These are phyloP conservation scores for Exocentrus adspersus DNA, from an alignment of 2,888 invertebrate genomes.

Conservation along the genomic window DNA sequence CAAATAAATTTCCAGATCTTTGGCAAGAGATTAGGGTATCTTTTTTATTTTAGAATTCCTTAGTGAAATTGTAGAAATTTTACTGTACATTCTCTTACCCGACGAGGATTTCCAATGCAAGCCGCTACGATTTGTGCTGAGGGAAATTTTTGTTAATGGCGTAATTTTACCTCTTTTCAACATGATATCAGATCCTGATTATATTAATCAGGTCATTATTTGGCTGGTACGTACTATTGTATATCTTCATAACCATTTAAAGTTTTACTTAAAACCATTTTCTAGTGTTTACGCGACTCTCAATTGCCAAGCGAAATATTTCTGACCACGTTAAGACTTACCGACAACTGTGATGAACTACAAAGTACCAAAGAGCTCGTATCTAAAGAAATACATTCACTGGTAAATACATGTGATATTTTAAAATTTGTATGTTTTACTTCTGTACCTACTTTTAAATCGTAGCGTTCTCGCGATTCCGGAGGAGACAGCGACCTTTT, in stretches of 20 bases:
- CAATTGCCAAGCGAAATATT: constrained; percentile 84
- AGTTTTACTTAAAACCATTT: constrained; percentile 40
- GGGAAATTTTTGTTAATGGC: constrained; percentile 68
- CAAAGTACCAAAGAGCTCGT: constrained; percentile 82
- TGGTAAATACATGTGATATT: constrained; percentile 63
- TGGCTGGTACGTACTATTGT: constrained; percentile 77
- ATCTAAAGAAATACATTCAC: constrained; percentile 81
- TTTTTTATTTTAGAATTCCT: constrained; percentile 76
- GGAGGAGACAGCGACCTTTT: constrained; percentile 85
- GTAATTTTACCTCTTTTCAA: constrained; percentile 70
- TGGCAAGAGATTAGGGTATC: too few relatives aligned
- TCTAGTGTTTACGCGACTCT: constrained; percentile 82
- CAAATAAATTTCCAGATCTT: too few relatives aligned
- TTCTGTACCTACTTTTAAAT: too few relatives aligned
- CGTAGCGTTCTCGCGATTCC: constrained; percentile 81
- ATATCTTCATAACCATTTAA: background rate
- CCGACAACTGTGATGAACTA: constrained; percentile 84
- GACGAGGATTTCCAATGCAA: constrained; percentile 87
- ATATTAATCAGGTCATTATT: constrained; percentile 88
- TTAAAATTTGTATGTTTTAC: too few relatives aligned
- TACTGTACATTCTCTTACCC: constrained; percentile 84
- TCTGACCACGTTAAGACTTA: constrained; percentile 81
- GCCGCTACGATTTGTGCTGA: constrained; percentile 78
- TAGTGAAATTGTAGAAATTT: constrained; percentile 82
- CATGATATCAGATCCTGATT: constrained; percentile 88